phyloP scores from a whole-genome alignment of 2,113 vertebrate species.

The Furnarius figulus region DNA sequence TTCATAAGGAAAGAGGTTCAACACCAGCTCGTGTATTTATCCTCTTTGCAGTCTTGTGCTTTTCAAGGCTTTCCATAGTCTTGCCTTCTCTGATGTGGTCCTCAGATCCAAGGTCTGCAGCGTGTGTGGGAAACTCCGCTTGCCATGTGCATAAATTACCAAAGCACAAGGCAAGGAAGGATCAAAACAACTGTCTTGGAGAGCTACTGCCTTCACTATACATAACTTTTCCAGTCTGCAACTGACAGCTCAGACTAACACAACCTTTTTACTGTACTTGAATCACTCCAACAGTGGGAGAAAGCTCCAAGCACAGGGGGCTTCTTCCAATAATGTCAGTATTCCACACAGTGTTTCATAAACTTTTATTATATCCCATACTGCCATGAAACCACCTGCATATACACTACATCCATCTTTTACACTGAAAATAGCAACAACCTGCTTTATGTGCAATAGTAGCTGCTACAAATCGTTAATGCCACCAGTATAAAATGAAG shows the following conservation, averaged over 20 bases:
- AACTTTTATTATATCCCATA: not conserved
- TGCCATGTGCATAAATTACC: not conserved
- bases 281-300: not conserved
- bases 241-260: not conserved
- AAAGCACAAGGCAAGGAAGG: not conserved
- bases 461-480: not conserved
- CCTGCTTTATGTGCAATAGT: not conserved
- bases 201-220: not conserved
- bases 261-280: not conserved
- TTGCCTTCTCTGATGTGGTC: not conserved
- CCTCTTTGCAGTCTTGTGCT: not conserved
- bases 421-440: not conserved
- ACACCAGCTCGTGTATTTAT: not conserved
- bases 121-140: rapidly evolving
- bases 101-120: not conserved
- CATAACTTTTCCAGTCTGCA: not conserved
- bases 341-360: not conserved
- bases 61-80: not conserved
- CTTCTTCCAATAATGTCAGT: not conserved
- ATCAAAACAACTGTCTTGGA: not conserved
- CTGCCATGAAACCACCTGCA: not conserved
- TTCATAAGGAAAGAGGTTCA: not conserved
- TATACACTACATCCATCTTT: not conserved
- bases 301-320: not conserved
- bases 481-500: not conserved